A percentile compares a stretch with the other conserved stretches of the same genome.
phyloP scores from a whole-genome alignment of 2,113 vertebrate species.

The Pygoscelis adeliae region DNA sequence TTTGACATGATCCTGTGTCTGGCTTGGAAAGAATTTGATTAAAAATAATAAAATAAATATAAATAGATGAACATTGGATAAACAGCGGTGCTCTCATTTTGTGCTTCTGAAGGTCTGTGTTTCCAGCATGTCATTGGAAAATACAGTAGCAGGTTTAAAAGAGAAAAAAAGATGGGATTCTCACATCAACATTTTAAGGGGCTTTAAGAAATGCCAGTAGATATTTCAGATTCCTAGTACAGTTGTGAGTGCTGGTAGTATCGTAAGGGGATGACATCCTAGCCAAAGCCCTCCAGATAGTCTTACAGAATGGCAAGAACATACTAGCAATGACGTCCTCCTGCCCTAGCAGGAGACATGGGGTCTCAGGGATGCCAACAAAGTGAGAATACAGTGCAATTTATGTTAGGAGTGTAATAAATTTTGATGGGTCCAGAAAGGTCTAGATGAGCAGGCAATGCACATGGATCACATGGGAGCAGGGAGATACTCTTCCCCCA shows the following conservation, averaged over 20 bases:
- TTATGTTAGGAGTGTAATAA: background rate
- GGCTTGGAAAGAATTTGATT: background rate
- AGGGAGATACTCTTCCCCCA: background rate
- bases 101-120: background rate
- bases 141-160: background rate
- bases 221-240: background rate
- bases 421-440: background rate
- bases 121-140: background rate
- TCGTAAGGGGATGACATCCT: rapidly evolving
- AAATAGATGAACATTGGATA: background rate
- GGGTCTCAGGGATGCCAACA: background rate
- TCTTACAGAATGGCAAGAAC: background rate
- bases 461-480: background rate
- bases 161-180: background rate
- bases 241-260: background rate
- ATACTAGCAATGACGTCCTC: background rate
- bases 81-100: background rate
- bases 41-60: background rate
- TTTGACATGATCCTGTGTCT: background rate
- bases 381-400: background rate
- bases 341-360: background rate
- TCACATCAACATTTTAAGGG: background rate
- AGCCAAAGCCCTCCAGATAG: background rate
- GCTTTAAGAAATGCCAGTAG: background rate
- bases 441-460: background rate